Evolutionary conservation across 2,797 vertebrate genomes (phyloP), one percentile per base, ranked within the genome.

Genomic region (Onychomys torridus): DNA sequence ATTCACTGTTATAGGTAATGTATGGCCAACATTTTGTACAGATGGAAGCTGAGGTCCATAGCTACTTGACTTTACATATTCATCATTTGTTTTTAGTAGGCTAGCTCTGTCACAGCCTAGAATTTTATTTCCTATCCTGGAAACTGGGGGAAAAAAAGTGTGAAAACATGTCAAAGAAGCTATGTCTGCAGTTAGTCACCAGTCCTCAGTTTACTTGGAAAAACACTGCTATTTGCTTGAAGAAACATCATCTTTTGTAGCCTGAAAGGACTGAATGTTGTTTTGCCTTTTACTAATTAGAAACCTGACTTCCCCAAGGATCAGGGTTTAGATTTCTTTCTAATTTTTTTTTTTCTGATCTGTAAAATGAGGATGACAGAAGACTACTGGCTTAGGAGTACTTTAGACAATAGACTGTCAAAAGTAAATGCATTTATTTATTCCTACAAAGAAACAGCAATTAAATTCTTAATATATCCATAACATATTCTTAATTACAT

Each of bases 401-500:
- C 7, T 63, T 1, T 73, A 75, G 89, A 90, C 5, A 84, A 2
- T 32, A 91, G 43, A 7, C 14, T n/a, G 59, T 81, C 40, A 32
- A 86, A 96, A 79, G 16, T 86, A n/a, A 52, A 11, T 61, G 37
- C 40, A 75, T 82, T 84, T n/a, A 49, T 96, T 82, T 29, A 71
- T 59, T 91, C 16, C n/a, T 43, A 86, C 88, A 78, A 57, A 93
- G 37, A 85, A 89, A 78, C n/a, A 79, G n/a, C 52, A 57, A 77
- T 55, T 88, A 85, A 93, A 89, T 76, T 89, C 37, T 61, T 76
- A 59, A 76, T 77, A 63, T 52, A 71, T 86, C 27, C 6, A 19
- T 73, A 82, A 59, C 29, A 43, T 78, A 32, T 34, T 83, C 57
- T 88, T 81, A 37, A 43, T 46, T 88, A 73, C 21, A 46, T 34